Conservation (phyloP, 2,113 vertebrate genomes). For the Thermophis baileyi region DNA sequence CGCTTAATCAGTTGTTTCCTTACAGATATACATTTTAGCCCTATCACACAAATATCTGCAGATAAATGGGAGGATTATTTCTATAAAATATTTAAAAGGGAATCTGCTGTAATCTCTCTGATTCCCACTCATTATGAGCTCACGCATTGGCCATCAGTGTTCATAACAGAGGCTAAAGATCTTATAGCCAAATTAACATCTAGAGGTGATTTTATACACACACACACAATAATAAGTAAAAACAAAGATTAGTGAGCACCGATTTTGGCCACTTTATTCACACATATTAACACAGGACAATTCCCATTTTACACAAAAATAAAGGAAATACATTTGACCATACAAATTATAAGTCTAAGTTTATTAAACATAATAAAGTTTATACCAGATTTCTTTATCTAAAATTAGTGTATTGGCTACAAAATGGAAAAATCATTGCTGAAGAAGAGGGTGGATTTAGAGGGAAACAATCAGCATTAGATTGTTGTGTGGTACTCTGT, state of each 20-base stretch:
- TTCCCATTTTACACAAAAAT: not conserved
- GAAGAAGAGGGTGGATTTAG: not conserved
- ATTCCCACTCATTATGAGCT: not conserved
- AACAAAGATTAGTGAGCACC: not conserved
- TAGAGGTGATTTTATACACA: not conserved
- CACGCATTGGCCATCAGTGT: not conserved
- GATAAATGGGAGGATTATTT: not conserved
- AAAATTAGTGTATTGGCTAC: not conserved
- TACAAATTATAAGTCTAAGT: not conserved
- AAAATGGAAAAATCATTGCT: not conserved
- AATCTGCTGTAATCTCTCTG: not conserved
- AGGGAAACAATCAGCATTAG: not conserved
- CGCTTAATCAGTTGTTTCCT: not conserved
- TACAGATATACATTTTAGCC: not conserved
- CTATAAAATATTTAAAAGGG: not conserved
- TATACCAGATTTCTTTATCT: not conserved
- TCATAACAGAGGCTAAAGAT: not conserved
- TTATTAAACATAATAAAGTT: not conserved
- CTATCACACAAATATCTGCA: not conserved
- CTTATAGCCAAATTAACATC: not conserved
- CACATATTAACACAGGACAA: not conserved
- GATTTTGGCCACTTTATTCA: not conserved
- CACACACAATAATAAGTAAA: not conserved
- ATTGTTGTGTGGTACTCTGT: not conserved
- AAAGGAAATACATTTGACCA: not conserved